These are phyloP conservation scores for Channa argus DNA, from an alignment of 2,113 vertebrate species.

Conservation along the genomic window DNA sequence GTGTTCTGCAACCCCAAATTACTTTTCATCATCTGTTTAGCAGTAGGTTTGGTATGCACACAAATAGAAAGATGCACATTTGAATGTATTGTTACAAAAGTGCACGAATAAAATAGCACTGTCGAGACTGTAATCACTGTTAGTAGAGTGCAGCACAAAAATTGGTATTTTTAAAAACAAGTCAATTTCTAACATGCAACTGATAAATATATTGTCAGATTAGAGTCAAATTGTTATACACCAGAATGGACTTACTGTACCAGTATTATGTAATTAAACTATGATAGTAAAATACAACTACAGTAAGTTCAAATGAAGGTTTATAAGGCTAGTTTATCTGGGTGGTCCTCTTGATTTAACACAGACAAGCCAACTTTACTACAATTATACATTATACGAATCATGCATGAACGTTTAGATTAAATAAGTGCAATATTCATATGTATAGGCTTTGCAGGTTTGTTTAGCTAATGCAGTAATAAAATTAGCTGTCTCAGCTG, in stretches of 20 bases:
- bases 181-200: neutral
- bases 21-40: neutral
- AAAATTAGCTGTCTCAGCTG: slow-evolving; percentile 53
- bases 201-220: neutral
- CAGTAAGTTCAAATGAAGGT: neutral
- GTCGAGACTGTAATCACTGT: neutral
- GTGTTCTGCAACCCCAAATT: neutral
- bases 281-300: neutral
- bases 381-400: neutral
- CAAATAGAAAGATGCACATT: neutral
- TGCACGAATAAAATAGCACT: neutral
- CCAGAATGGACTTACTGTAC: neutral
- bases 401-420: neutral
- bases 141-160: neutral
- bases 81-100: neutral
- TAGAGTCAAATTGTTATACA: neutral
- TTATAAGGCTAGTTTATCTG: neutral
- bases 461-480: slow-evolving; percentile 18
- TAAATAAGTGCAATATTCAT: slow-evolving; percentile 5
- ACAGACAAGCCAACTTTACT: neutral
- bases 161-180: neutral
- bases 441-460: neutral
- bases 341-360: slow-evolving; percentile 1
- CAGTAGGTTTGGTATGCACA: neutral
- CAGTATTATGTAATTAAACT: neutral